These are phyloP conservation scores for Conistra vaccinii DNA, from an alignment of 2,888 invertebrate species.

Conservation along the genomic window DNA sequence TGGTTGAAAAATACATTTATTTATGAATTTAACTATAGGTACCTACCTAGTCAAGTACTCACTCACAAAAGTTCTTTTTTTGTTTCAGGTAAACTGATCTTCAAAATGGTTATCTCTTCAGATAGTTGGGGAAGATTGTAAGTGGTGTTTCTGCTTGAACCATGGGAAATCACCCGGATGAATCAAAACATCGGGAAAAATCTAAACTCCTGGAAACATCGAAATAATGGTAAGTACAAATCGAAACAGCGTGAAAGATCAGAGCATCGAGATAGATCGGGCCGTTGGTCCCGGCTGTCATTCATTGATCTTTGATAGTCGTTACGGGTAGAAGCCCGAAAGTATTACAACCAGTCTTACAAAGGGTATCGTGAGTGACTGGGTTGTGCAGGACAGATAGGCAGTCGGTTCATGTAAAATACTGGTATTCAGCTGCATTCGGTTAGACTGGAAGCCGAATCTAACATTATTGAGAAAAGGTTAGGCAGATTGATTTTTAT, in stretches of 20 bases:
- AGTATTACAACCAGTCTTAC: not conserved
- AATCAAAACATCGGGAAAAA: not conserved
- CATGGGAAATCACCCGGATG: not conserved
- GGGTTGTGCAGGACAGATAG: not conserved
- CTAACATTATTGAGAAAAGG: not conserved
- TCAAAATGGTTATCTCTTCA: not conserved
- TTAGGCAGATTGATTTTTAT: not conserved
- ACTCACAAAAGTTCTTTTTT: not conserved
- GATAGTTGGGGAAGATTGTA: not conserved
- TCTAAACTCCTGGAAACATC: too few relatives aligned
- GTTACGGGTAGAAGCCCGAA: not conserved
- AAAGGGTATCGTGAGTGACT: not conserved
- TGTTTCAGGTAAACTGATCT: conserved; percentile 43
- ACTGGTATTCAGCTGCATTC: too few relatives aligned
- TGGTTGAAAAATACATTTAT: not conserved
- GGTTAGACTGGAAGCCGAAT: not conserved
- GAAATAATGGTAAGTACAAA: too few relatives aligned
- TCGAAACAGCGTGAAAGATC: not conserved
- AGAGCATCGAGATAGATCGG: not conserved
- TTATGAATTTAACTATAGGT: not conserved
- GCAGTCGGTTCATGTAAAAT: not conserved
- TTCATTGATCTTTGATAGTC: not conserved
- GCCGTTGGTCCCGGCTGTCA: not conserved
- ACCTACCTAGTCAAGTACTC: too few relatives aligned
- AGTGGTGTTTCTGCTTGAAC: not conserved